phyloP scores from a whole-genome alignment of 2,113 vertebrate genomes.

The Labeo catla region DNA sequence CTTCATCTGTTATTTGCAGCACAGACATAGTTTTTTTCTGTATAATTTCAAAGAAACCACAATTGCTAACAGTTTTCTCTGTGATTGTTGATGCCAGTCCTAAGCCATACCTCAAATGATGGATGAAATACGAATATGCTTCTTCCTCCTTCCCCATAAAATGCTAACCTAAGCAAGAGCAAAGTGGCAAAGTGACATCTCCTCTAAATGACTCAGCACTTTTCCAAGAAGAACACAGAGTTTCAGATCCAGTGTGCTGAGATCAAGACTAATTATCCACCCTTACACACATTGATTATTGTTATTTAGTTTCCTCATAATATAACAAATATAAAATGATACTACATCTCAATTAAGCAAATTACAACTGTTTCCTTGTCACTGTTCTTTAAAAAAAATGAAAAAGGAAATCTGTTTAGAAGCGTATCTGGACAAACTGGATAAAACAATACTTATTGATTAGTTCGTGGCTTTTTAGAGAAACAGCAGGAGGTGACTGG shows the following conservation, averaged over 20 bases:
- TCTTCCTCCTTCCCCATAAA: conserved; percentile 1
- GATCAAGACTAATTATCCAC: not conserved
- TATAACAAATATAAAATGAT: not conserved
- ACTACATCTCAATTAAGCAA: conserved; percentile 6
- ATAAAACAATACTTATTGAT: conserved; percentile 43
- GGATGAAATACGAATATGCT: not conserved
- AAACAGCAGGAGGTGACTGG: conserved; percentile 38
- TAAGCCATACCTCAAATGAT: not conserved
- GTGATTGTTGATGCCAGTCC: not conserved
- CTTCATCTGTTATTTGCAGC: not conserved
- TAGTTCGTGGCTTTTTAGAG: conserved; percentile 39
- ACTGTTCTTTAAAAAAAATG: not conserved
- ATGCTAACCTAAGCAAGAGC: conserved; percentile 22
- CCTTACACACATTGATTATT: not conserved
- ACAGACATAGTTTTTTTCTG: not conserved
- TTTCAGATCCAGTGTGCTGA: conserved; percentile 6
- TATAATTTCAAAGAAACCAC: not conserved
- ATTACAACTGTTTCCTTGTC: not conserved
- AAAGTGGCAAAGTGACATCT: conserved; percentile 23
- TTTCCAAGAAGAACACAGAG: conserved; percentile 30
- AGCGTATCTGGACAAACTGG: conserved; percentile 47
- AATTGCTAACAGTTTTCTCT: not conserved
- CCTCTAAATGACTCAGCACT: conserved; percentile 37
- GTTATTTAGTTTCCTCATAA: conserved; percentile 6
- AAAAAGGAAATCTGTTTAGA: not conserved